Evolutionary conservation across 2,888 invertebrate species (phyloP).

Genomic region (Drosophila multiciliata): DNA sequence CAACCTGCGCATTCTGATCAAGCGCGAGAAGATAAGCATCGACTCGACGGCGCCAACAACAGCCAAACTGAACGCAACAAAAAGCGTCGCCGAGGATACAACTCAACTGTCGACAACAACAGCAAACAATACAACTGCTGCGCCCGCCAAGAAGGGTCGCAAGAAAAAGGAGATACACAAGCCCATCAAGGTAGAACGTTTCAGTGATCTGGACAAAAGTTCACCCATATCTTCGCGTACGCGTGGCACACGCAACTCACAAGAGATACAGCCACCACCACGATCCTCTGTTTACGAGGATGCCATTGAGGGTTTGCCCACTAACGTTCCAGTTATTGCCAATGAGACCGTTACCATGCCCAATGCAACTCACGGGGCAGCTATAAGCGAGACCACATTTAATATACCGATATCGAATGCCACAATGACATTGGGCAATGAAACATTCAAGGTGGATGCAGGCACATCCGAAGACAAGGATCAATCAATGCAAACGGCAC

Average conservation of each 20-base stretch:
- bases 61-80: slow-evolving; percentile 34
- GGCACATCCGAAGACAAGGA: slow-evolving; percentile 33
- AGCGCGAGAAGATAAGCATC: slow-evolving; percentile 74
- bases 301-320: slow-evolving; percentile 77
- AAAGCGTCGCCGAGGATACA: slow-evolving; percentile 46
- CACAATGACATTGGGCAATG: slow-evolving; percentile 40
- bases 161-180: slow-evolving; percentile 76
- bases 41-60: slow-evolving; percentile 17
- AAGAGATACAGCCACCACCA: slow-evolving; percentile 28
- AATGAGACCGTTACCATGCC: slow-evolving; percentile 60
- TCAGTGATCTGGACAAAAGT: slow-evolving; percentile 71
- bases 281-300: slow-evolving; percentile 85
- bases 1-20: slow-evolving; percentile 67
- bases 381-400: slow-evolving; percentile 23
- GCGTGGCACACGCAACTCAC: slow-evolving; percentile 48
- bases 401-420: slow-evolving; percentile 31
- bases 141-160: slow-evolving; percentile 61
- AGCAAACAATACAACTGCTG: slow-evolving; percentile 22
- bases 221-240: slow-evolving; percentile 76
- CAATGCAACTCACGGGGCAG: slow-evolving; percentile 54
- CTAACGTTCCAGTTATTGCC: neutral
- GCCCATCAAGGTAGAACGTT: slow-evolving; percentile 83
- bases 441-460: slow-evolving; percentile 58
- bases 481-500: slow-evolving; percentile 73
- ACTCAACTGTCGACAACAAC: slow-evolving; percentile 50